A percentile compares a stretch with the other conserved stretches of the same genome.
Conservation (phyloP, 2,888 invertebrate species). For the Junonia oenone region DNA sequence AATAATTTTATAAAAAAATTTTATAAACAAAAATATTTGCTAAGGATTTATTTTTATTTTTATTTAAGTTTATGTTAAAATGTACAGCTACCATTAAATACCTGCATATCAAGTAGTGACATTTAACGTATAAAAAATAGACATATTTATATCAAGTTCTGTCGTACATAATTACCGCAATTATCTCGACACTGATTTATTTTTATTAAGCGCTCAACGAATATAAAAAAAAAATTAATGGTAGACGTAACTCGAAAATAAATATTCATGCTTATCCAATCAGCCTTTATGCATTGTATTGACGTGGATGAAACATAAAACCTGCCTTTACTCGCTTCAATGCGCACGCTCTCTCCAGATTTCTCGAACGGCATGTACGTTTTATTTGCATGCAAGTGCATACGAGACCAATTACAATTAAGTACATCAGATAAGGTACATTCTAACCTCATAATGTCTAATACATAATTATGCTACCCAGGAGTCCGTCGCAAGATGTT, state of each 20-base stretch:
- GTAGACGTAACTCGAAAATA: neutral
- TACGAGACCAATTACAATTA: constrained; percentile 54
- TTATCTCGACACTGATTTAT: neutral
- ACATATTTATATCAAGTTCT: neutral
- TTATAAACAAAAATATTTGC: no score
- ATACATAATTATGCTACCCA: neutral
- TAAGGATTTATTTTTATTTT: no score
- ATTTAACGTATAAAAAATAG: neutral
- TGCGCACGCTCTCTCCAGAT: constrained; percentile 63
- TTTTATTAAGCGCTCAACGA: neutral
- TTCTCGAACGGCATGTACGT: constrained; percentile 60
- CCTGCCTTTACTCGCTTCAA: constrained; percentile 45
- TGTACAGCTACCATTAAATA: neutral
- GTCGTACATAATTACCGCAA: neutral
- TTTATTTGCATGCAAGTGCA: constrained; percentile 64
- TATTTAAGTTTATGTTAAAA: no score
- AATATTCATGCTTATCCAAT: constrained; percentile 13
- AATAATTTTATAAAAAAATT: no score
- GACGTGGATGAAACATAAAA: constrained; percentile 40
- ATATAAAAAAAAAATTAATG: neutral
- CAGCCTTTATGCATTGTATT: constrained; percentile 31
- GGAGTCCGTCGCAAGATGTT: neutral
- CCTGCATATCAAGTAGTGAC: neutral
- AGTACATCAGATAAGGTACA: constrained; percentile 55
- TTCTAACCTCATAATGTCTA: constrained; percentile 38